These are phyloP conservation scores for Agrochola lychnidis DNA, from an alignment of 2,888 invertebrate species.

Conservation along the genomic window DNA sequence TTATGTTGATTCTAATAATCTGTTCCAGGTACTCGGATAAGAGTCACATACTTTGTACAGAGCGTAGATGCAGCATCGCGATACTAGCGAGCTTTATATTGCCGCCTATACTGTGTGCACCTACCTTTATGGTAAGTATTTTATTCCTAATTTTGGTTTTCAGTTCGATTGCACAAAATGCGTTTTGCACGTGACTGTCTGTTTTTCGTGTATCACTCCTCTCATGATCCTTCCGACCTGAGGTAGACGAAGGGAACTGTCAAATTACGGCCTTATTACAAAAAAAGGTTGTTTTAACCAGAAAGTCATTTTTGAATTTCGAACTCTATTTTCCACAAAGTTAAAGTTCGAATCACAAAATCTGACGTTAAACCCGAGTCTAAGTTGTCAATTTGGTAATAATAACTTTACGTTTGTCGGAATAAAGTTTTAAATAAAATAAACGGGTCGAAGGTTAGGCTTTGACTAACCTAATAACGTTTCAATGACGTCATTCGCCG, in stretches of 20 bases:
- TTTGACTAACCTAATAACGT: not conserved
- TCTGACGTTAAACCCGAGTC: not conserved
- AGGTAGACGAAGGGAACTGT: not conserved
- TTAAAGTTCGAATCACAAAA: not conserved
- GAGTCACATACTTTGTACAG: slow-evolving; percentile 94
- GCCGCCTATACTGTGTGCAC: slow-evolving; percentile 95
- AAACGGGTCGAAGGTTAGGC: not conserved
- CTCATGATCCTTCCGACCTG: too few relatives aligned
- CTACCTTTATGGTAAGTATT: slow-evolving; percentile 93
- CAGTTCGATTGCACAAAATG: not conserved
- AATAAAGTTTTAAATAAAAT: not conserved
- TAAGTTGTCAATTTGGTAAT: not conserved
- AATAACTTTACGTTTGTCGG: not conserved
- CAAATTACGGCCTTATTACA: not conserved
- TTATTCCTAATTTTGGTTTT: not conserved
- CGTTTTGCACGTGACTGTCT: not conserved
- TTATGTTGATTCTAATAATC: not conserved
- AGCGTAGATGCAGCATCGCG: slow-evolving; percentile 94
- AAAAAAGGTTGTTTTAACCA: not conserved
- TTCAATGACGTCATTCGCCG: too few relatives aligned
- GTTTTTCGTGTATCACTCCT: not conserved
- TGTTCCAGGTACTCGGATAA: slow-evolving; percentile 94
- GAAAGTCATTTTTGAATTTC: not conserved
- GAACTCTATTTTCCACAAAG: not conserved
- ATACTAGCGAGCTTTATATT: slow-evolving; percentile 94